Evolutionary conservation across 2,113 vertebrate genomes (phyloP), one percentile per base, ranked within the genome.

Genomic region (Neolamprologus falcicula): DNA sequence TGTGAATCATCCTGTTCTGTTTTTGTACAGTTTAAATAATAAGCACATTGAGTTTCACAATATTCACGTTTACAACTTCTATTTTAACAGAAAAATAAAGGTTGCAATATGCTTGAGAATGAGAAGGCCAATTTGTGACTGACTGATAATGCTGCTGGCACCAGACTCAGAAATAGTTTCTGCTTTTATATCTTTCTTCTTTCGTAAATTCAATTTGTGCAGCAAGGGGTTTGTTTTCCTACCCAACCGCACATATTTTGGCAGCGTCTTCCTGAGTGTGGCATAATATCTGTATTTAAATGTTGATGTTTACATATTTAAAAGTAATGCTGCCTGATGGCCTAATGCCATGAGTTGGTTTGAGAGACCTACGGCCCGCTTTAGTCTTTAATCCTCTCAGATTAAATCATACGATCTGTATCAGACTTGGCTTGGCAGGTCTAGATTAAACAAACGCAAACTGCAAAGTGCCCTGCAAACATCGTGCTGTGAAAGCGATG

Each of bases 361-460:
- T 88, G 88, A 89, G 76, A 85, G 93, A 81, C 88, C 83, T 91
- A 83, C 82, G 89, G 90, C 86, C 92, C 33, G 86, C 88, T 95
- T 93, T 92, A 33, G 88, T 83, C 93, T 84, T 68, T 95, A 95
- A 96, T 96, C 95, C 87, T 81, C 28, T 83, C 92, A 91, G 94
- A 96, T 96, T 96, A 95, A 96, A 95, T 94, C 89, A 93, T 95
- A 93, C 86, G 86, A 96, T 95, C 92, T 94, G 88, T 92, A 92
- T 92, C 91, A 89, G 86, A 91, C 89, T 94, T 94, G 90, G 89
- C 89, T 92, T 16, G 28, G 83, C 40, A 54, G 68, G 21, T 12
- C 87, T 71, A 90, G 89, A 95, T 96, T 94, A 94, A 90, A 91
- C 80, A 63, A 90, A 78, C 63, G 66, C 42, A 90, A 68, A 86